Conservation (phyloP, 37 sponge, comb jelly and placozoan genomes). For the Cladorhizidae sp. region DNA sequence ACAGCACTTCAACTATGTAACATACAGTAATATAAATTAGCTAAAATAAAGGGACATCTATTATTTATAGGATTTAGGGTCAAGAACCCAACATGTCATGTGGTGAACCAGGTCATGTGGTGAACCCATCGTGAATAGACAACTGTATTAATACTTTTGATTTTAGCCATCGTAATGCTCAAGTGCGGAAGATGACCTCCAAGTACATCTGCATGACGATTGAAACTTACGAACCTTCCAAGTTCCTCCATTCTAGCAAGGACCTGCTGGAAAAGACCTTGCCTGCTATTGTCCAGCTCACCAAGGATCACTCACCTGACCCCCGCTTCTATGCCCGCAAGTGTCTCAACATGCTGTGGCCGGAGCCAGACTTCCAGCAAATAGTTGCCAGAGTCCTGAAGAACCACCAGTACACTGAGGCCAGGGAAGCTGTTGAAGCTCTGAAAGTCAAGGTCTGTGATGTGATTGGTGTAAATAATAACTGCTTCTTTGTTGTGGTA, state of each 20-base stretch:
- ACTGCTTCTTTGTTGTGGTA: no score
- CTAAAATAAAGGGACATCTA: no score
- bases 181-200: conserved; percentile 66
- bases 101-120: no score
- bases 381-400: conserved; percentile 27
- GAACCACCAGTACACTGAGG: conserved; percentile 1
- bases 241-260: conserved; percentile 41
- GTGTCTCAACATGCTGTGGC: conserved; percentile 42
- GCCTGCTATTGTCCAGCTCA: conserved; percentile 47
- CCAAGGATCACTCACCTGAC: conserved; percentile 63
- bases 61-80: no score
- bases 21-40: no score
- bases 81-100: no score
- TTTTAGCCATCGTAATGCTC: conserved; percentile 65
- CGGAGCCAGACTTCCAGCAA: conserved; percentile 59
- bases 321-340: conserved; percentile 71
- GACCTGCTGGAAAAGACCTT: conserved; percentile 75
- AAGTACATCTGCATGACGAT: conserved; percentile 56
- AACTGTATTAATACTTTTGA: no score
- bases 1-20: no score
- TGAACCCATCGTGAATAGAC: not conserved
- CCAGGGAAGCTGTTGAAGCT: conserved; percentile 55
- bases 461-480: no score
- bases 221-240: conserved; percentile 53
- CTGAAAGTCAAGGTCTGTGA: conserved; percentile 69